Base-by-base conservation (phyloP, 2,113 vertebrate species). In the Anhinga rufa region DNA sequence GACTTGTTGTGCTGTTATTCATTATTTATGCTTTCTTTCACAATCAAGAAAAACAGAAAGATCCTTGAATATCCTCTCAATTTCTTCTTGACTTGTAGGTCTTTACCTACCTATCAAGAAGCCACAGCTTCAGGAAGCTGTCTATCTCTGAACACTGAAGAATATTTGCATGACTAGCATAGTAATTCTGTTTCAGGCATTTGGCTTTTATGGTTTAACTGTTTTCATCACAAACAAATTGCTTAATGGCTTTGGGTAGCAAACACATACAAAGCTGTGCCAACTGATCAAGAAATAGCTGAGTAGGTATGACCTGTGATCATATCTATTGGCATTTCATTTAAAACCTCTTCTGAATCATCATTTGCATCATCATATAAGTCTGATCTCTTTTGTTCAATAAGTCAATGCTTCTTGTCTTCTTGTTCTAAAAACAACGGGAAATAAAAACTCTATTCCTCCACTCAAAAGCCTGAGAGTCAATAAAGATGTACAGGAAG, bases 341-440 rank as follows among this genome's bases (percentile, higher is more conserved):
- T 93, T 92, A 92, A 93, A 95, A 66, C 17, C n/a, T 76, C 74
- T 87, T 89, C 72, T 82, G 54, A 95, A 79, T 72, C 49, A 85
- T 91, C 69, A 72, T 69, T 69, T 91, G 6, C 34, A 88, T 71
- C 48, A 79, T 72, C 48, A 79, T 76, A 52, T 48, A 83, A 94
- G 52, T 69, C 61, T 82, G 44, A 84, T 72, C 28, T 26, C 65
- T 79, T 90, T 81, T 93, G 31, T 69, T 87, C 83, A 85, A 29
- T 58, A 84, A 42, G 34, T 85, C 86, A 82, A 25, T 54, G 46
- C 17, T 87, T 94, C 49, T 91, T 82, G 74, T 42, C 32, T 58
- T 21, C 49, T 82, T 76, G 12, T 80, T 92, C 62, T 65, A 77
- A 89, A 89, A 87, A 4, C 36, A 77, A 68, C 15, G 84, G 72